phyloP scores from a whole-genome alignment of 1,140 invertebrate species.

The Sarcophaga bullata region DNA sequence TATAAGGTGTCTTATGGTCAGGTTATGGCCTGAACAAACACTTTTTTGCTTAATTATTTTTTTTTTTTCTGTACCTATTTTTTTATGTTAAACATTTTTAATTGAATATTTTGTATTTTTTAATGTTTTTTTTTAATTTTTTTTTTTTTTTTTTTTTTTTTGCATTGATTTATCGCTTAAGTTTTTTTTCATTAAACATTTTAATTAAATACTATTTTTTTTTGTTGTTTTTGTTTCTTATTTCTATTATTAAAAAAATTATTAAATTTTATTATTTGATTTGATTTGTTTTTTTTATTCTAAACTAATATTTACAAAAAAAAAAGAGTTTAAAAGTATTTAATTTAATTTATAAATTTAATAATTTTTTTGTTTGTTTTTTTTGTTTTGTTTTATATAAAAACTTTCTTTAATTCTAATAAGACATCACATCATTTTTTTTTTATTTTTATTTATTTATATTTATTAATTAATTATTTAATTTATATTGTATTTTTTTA shows the following conservation, averaged over 20 bases:
- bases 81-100: not conserved
- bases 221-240: not conserved
- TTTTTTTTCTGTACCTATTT: not conserved
- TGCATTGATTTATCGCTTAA: not conserved
- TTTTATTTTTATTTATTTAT: too few relatives aligned
- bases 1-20: too few relatives aligned
- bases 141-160: not conserved
- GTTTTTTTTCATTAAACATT: not conserved
- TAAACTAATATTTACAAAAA: constrained; percentile 36
- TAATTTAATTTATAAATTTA: not conserved
- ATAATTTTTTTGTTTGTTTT: not conserved
- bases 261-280: not conserved
- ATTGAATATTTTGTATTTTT: constrained; percentile 2
- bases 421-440: constrained; percentile 35
- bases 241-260: not conserved
- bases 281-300: not conserved
- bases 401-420: not conserved
- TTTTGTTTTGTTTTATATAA: not conserved
- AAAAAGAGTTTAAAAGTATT: not conserved
- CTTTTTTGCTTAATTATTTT: not conserved
- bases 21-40: too few relatives aligned
- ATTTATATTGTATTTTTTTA: constrained; percentile 27
- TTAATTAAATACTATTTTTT: not conserved
- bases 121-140: not conserved
- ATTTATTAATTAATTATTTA: not conserved